Percentiles rank a stretch among this genome's conserved stretches.
Evolutionary conservation across 1,140 invertebrate species (phyloP).

Genomic region (Bathynomus jamesi): DNA sequence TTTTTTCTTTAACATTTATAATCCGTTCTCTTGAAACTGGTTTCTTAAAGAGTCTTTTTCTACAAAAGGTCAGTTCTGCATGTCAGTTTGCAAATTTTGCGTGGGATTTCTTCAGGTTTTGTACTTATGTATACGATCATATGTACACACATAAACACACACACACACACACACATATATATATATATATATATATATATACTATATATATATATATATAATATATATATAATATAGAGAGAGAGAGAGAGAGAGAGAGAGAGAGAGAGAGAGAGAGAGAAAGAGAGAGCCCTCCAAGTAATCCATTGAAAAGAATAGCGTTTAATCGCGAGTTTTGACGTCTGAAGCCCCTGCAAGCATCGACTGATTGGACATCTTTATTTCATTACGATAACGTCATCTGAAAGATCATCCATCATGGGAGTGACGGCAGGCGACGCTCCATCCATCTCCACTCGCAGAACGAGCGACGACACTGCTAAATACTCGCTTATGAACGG

Average conservation of each 20-base stretch:
- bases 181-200: constrained; percentile 11
- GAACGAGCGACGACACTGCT: not conserved
- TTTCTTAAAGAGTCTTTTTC: not conserved
- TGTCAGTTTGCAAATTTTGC: no score
- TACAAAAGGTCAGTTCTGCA: no score
- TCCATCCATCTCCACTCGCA: not conserved
- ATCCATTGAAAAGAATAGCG: not conserved
- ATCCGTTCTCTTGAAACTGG: not conserved
- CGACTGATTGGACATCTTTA: not conserved
- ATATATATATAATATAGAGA: no score
- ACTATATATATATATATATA: not conserved
- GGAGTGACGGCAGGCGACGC: not conserved
- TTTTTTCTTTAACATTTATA: not conserved
- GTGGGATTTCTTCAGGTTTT: no score
- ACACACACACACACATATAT: constrained; percentile 1
- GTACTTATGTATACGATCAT: no score
- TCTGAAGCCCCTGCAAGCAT: not conserved
- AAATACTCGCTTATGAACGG: not conserved
- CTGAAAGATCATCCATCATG: not conserved
- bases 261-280: not conserved
- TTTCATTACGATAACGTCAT: not conserved
- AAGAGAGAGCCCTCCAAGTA: not conserved
- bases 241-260: not conserved
- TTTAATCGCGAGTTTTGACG: not conserved
- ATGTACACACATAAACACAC: not conserved